Evolutionary conservation across 2,113 vertebrate species (phyloP), one percentile per base, ranked within the genome.

Genomic region (Xenopus borealis): DNA sequence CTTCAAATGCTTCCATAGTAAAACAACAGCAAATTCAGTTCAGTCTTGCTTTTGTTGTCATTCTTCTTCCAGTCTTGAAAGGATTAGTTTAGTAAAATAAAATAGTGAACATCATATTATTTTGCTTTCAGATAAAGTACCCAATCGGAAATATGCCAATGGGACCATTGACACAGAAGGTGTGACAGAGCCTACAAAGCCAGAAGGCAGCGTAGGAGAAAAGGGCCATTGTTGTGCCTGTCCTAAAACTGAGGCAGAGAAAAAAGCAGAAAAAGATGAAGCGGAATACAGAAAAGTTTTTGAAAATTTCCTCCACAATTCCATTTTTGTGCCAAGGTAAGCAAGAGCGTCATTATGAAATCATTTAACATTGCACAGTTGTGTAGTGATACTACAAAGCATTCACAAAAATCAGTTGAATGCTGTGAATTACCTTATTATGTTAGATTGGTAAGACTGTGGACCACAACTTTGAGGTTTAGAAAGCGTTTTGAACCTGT

Each of bases 251-350:
- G 89, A 93, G 0, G 95, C 96, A 0, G 94, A 96, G 85, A 93
- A 95, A 78, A 89, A 97, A 73, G 90, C 92, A 0, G 95, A 95
- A 81, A 96, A 94, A 66, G 94, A 95, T 23, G 94, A 98, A 66
- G 93, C 94, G 0, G 89, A 95, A 65, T 95, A 95, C 73, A 86
- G 95, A 8, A 99, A 98, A 77, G 88, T 88, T 23, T 99, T 99
- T 3, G 97, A 99, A 88, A 98, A 98, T 82, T 98, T 98, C 82
- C 94, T 99, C 72, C 97, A 98, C 83, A 99, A 99, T 61, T 87
- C 94, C 80, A 95, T 99, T 87, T 99, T 99, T 63, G 88, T 94
- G 72, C 96, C 95, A 47, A 96, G 97, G 97, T 99, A 90, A 80
- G 14, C 33, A 40, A 40, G 33, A 40, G 33, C 33, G 5, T 9